Percentiles rank a stretch among this genome's conserved stretches.
phyloP scores from a whole-genome alignment of 2,797 vertebrate genomes.

The Heliangelus exortis region DNA sequence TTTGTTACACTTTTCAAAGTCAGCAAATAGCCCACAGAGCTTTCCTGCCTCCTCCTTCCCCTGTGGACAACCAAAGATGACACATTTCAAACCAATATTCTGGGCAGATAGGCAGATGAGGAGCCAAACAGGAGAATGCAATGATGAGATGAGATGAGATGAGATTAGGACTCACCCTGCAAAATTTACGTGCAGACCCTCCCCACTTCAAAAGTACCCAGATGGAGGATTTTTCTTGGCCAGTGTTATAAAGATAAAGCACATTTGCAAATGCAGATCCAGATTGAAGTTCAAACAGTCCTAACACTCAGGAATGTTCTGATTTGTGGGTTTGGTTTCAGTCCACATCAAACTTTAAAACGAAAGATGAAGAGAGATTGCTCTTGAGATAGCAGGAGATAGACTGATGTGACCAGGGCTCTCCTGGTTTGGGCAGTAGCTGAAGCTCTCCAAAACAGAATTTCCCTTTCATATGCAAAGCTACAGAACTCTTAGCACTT shows the following conservation, averaged over 20 bases:
- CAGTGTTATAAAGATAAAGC: conserved; percentile 38
- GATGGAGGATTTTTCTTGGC: not conserved
- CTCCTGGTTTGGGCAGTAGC: not conserved
- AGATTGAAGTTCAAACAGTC: not conserved
- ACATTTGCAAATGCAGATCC: conserved; percentile 17
- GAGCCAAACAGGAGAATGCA: not conserved
- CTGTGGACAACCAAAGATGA: not conserved
- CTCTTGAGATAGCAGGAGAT: not conserved
- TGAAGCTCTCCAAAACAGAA: not conserved
- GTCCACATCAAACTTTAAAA: not conserved
- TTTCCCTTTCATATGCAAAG: conserved; percentile 40
- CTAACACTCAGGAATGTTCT: conserved; percentile 3
- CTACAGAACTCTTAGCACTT: conserved; percentile 29
- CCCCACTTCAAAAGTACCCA: not conserved
- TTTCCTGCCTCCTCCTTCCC: not conserved
- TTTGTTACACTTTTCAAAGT: fast-evolving
- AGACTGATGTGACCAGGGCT: not conserved
- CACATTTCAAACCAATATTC: not conserved
- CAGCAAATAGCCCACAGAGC: not conserved
- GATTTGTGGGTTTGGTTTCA: not conserved
- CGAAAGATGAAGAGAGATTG: not conserved
- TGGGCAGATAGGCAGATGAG: not conserved
- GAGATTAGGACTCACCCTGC: not conserved
- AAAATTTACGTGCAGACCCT: not conserved
- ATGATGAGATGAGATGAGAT: not conserved